Percentiles rank a stretch among this genome's conserved stretches.
Evolutionary conservation across 1,140 invertebrate species (phyloP).

Genomic region (Drosophila repleta): DNA sequence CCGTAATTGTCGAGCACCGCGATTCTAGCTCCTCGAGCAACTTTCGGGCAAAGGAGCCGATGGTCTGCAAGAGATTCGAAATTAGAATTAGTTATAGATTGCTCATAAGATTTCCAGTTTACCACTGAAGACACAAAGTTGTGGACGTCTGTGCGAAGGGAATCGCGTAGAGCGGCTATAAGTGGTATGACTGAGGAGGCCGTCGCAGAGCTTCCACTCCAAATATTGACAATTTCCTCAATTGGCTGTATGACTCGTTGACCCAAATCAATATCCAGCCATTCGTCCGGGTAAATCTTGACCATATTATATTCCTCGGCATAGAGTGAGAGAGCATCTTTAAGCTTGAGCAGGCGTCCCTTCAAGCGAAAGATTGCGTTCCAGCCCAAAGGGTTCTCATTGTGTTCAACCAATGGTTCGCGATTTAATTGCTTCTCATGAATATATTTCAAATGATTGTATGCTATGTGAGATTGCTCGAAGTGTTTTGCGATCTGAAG

Average conservation of each 20-base stretch:
- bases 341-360: constrained; percentile 32
- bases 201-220: constrained; percentile 32
- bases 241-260: constrained; percentile 60
- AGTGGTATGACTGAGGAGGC: constrained; percentile 63
- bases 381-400: constrained; percentile 19
- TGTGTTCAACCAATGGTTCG: constrained; percentile 14
- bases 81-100: background rate
- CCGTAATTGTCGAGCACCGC: constrained; percentile 36
- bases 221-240: constrained; percentile 59
- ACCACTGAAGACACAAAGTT: constrained; percentile 63
- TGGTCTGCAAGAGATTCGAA: constrained; percentile 29
- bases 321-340: constrained; percentile 51
- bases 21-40: constrained; percentile 56
- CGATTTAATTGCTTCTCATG: constrained; percentile 49
- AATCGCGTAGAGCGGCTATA: constrained; percentile 56
- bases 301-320: constrained; percentile 51
- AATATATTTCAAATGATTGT: constrained; percentile 53
- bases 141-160: constrained; percentile 54
- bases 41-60: constrained; percentile 59
- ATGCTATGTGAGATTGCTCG: constrained; percentile 31
- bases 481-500: constrained; percentile 58
- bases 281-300: constrained; percentile 62
- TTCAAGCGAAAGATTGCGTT: constrained; percentile 50
- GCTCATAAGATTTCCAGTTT: background rate
- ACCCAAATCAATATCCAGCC: constrained; percentile 60